Evolutionary conservation across 53 echinoderm and acorn worm genomes (phyloP).

Genomic region (Stichopus horrens): DNA sequence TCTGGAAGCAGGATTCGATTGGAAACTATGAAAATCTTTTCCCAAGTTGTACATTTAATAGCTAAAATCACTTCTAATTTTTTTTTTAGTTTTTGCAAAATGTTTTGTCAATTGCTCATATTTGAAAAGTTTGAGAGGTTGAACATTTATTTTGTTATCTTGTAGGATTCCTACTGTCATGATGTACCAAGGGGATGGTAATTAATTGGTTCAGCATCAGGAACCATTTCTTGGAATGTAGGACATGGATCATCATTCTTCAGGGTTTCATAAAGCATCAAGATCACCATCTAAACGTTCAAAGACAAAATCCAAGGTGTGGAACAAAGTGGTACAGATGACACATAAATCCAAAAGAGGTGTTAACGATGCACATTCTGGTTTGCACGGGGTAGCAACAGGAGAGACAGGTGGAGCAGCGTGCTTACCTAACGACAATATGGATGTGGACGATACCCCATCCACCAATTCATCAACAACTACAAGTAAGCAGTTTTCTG

Average conservation of each 20-base stretch:
- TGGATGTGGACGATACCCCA: slow-evolving; percentile 83
- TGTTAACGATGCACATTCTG: slow-evolving; percentile 39
- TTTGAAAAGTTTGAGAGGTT: too few species aligned
- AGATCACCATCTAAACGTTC: slow-evolving; percentile 72
- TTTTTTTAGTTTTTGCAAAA: too few species aligned
- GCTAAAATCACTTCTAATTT: too few species aligned
- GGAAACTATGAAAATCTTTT: too few species aligned
- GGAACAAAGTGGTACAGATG: slow-evolving; percentile 88
- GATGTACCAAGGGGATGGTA: too few species aligned
- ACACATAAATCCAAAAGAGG: slow-evolving; percentile 63
- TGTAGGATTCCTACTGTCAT: too few species aligned
- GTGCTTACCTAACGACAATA: slow-evolving; percentile 65
- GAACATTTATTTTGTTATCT: too few species aligned
- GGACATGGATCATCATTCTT: slow-evolving; percentile 20
- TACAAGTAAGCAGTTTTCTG: slow-evolving; percentile 75
- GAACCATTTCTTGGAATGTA: too few species aligned
- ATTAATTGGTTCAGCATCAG: too few species aligned
- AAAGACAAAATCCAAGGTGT: slow-evolving; percentile 87
- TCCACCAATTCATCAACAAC: slow-evolving; percentile 85
- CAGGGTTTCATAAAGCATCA: slow-evolving; percentile 36
- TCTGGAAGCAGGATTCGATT: too few species aligned
- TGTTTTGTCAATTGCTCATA: too few species aligned
- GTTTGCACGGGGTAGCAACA: slow-evolving; percentile 58
- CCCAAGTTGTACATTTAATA: too few species aligned
- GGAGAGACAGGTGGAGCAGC: slow-evolving; percentile 86